Base-by-base conservation (phyloP, 2,888 invertebrate species). In the Drosophila infuscata region DNA sequence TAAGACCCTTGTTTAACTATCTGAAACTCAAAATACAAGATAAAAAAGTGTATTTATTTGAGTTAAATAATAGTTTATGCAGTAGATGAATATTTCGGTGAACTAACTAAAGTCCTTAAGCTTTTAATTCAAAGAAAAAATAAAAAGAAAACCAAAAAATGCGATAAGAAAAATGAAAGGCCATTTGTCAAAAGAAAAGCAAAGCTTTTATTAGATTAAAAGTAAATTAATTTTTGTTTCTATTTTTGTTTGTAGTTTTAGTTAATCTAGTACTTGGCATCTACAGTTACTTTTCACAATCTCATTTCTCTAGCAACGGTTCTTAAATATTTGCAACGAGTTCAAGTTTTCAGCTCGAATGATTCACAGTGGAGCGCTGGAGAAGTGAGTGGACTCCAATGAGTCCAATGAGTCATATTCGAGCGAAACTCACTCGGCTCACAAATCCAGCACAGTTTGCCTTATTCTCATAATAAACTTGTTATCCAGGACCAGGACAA, bases 401-500 rank as follows among this genome's bases (percentile, higher is more conserved):
- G 69, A 68, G 52, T 61, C 76, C n/a, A n/a, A 75, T 57, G 56
- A 8, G 46, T 46, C 46, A 46, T 8, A 35, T 15, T 35, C 20
- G 53, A 38, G 20, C 20, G 4, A 25, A 46, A 8, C 15, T 46
- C 3, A 36, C 9, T 25, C 20, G 3, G 25, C 25, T 25, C 25
- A 12, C n/a, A 36, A 20, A 9, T 20, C 17, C 17, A 30, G 51
- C 33, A 20, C 20, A 33, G 30, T 25, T 25, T n/a, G 20, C n/a
- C 17, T 5, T 20, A 17, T 54, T 6, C 35, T 3, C 36, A 3
- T 30, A 38, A 9, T 29, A 38, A 53, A 74, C 66, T 49, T 58
- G 66, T 74, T 59, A 30, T n/a, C 49, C 52, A 33, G 70, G 43
- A 70, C 57, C 52, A 33, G 70, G 43, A 70, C 57, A 52, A 17